These are phyloP conservation scores for Oryzias curvinotus DNA, from an alignment of 2,113 vertebrate genomes.

Conservation along the genomic window DNA sequence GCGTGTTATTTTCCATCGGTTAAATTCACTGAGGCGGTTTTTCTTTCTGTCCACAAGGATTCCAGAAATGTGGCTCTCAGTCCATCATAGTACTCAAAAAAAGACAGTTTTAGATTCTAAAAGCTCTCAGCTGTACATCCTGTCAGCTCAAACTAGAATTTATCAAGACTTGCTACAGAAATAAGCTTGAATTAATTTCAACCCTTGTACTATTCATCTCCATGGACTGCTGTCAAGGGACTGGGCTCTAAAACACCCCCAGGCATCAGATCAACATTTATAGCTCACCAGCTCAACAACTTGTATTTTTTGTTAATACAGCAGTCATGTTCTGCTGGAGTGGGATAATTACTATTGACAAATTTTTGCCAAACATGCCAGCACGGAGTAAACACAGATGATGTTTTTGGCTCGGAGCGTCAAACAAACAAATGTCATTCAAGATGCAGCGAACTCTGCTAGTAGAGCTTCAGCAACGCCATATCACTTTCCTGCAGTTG, in stretches of 20 bases:
- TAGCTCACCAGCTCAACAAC: conserved; percentile 57
- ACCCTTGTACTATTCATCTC: conserved; percentile 51
- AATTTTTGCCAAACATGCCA: conserved; percentile 69
- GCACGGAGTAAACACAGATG: conserved; percentile 63
- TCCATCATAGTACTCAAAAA: conserved; percentile 22
- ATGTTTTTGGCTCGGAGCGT: conserved; percentile 57
- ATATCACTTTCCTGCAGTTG: conserved; percentile 6
- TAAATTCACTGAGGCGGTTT: conserved; percentile 73
- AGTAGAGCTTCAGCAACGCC: conserved; percentile 19
- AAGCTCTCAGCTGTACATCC: conserved; percentile 48
- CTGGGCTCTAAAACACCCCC: conserved; percentile 37
- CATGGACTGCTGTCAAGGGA: conserved; percentile 42
- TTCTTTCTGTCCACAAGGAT: conserved; percentile 57
- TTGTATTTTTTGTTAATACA: conserved; percentile 63
- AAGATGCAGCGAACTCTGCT: conserved; percentile 11
- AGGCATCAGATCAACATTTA: conserved; percentile 63
- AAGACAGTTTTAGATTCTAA: conserved; percentile 46
- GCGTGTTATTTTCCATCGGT: conserved; percentile 46
- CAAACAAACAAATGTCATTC: conserved; percentile 63
- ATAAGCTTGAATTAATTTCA: conserved; percentile 54
- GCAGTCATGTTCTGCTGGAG: conserved; percentile 53
- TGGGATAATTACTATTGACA: conserved; percentile 69
- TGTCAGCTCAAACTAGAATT: conserved; percentile 17
- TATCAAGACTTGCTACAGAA: conserved; percentile 40
- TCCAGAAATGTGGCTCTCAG: conserved; percentile 50